Evolutionary conservation across 2,797 vertebrate species (phyloP).

Genomic region (Cottoperca gobio): DNA sequence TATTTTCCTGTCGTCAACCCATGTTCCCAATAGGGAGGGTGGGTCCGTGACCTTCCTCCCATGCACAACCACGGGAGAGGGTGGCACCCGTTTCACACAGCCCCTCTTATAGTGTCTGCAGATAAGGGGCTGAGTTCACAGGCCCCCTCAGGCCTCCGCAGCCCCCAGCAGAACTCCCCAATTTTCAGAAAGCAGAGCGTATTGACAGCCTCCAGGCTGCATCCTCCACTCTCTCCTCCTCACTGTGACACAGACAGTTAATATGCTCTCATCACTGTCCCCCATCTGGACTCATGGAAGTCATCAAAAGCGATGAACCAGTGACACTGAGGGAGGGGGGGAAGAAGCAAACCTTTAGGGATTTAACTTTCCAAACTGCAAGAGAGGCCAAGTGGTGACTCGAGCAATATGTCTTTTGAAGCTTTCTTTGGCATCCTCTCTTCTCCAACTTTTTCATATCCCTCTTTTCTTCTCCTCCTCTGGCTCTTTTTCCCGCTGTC

Average conservation of each 20-base stretch:
- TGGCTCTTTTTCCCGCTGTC: slow-evolving; percentile 7
- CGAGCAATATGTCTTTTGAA: slow-evolving; percentile 29
- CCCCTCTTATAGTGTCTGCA: slow-evolving; percentile 39
- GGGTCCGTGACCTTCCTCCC: slow-evolving; percentile 75
- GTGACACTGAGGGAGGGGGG: no score
- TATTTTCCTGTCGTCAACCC: slow-evolving; percentile 72
- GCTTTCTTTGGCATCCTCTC: slow-evolving; percentile 49
- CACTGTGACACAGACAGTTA: slow-evolving; percentile 20
- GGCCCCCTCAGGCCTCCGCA: slow-evolving; percentile 12
- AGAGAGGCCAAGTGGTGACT: slow-evolving; percentile 34
- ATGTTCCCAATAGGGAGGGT: slow-evolving; percentile 67
- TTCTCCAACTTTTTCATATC: slow-evolving; percentile 22
- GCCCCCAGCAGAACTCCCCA: slow-evolving; percentile 16
- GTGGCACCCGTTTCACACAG: slow-evolving; percentile 56
- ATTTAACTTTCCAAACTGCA: slow-evolving; percentile 33
- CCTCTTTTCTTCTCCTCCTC: slow-evolving; percentile 14
- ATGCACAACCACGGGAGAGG: slow-evolving; percentile 64
- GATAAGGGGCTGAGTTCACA: slow-evolving; percentile 21
- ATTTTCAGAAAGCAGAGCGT: slow-evolving; percentile 36
- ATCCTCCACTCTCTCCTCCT: slow-evolving; percentile 14
- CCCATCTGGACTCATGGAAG: slow-evolving; percentile 40
- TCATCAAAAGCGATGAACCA: slow-evolving; percentile 29
- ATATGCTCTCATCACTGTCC: slow-evolving; percentile 15
- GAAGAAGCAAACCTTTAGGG: slow-evolving; percentile 14
- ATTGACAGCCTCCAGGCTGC: slow-evolving; percentile 6